Evolutionary conservation across 1,140 invertebrate species (phyloP).

Genomic region (Xylocopa sonorina): DNA sequence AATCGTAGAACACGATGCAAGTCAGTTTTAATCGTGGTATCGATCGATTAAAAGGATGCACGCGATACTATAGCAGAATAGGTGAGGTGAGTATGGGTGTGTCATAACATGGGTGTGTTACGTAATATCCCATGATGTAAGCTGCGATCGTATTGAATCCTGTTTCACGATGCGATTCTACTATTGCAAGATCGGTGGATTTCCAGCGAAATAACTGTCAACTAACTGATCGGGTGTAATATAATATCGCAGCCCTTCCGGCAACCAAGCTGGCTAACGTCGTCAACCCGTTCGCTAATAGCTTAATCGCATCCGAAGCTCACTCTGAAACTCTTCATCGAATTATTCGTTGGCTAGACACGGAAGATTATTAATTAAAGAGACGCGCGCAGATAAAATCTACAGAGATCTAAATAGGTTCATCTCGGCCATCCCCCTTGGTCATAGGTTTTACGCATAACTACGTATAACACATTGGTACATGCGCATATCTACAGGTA

Average conservation of each 20-base stretch:
- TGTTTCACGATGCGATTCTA: not conserved
- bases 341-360: slow-evolving; percentile 34
- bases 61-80: slow-evolving; percentile 72
- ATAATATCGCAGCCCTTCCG: slow-evolving; percentile 61
- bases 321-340: slow-evolving; percentile 48
- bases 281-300: slow-evolving; percentile 62
- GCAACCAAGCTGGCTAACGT: slow-evolving; percentile 50
- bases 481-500: too few species aligned
- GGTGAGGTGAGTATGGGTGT: slow-evolving; percentile 72
- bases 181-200: not conserved
- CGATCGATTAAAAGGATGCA: slow-evolving; percentile 76
- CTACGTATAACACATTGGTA: too few species aligned
- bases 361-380: not conserved
- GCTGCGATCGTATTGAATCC: not conserved
- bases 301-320: slow-evolving; percentile 64
- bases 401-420: too few species aligned
- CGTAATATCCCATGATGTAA: too few species aligned
- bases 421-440: slow-evolving; percentile 6
- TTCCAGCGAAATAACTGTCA: slow-evolving; percentile 17
- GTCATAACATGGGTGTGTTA: slow-evolving; percentile 54
- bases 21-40: slow-evolving; percentile 71
- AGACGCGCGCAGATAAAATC: too few species aligned
- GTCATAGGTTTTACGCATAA: slow-evolving; percentile 5
- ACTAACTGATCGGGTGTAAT: slow-evolving; percentile 62
- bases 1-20: slow-evolving; percentile 8